phyloP scores from a whole-genome alignment of 1,140 invertebrate species.

The Aphelinus certus region DNA sequence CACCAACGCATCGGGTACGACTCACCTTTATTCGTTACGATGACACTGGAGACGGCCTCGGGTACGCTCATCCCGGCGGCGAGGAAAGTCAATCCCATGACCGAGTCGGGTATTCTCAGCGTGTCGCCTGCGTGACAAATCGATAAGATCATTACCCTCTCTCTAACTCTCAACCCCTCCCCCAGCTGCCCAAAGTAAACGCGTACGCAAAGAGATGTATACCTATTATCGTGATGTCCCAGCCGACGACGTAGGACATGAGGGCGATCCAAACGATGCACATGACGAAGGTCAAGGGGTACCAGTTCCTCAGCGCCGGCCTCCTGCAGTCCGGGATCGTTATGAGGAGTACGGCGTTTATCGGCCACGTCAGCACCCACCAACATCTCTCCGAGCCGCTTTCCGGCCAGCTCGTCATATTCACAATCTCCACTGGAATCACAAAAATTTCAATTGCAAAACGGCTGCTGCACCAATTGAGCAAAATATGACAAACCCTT shows the following conservation, averaged over 20 bases:
- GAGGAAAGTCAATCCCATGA: slow-evolving; percentile 87
- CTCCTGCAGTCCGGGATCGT: slow-evolving; percentile 83
- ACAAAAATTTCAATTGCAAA: slow-evolving; percentile 6
- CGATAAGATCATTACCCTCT: background rate
- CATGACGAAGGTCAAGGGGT: slow-evolving; percentile 72
- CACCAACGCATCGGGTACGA: too few relatives aligned
- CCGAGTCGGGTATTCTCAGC: slow-evolving; percentile 74
- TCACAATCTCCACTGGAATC: slow-evolving; percentile 65
- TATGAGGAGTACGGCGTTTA: slow-evolving; percentile 74
- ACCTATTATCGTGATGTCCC: slow-evolving; percentile 80
- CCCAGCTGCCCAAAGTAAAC: background rate
- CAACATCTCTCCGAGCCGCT: slow-evolving; percentile 66
- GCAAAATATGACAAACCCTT: too few relatives aligned
- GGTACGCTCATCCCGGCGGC: slow-evolving; percentile 87
- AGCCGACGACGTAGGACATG: slow-evolving; percentile 74
- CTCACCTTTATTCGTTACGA: slow-evolving; percentile 80
- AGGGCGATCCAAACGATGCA: slow-evolving; percentile 74
- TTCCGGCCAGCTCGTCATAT: slow-evolving; percentile 70
- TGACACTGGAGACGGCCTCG: slow-evolving; percentile 83
- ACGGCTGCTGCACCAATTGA: too few relatives aligned
- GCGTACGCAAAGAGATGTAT: slow-evolving; percentile 37
- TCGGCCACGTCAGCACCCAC: slow-evolving; percentile 80
- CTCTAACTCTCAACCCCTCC: background rate
- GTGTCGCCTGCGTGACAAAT: slow-evolving; percentile 67
- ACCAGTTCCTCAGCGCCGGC: slow-evolving; percentile 63